Base-by-base conservation (phyloP, 2,797 vertebrate species). In the Sardinella longiceps region DNA sequence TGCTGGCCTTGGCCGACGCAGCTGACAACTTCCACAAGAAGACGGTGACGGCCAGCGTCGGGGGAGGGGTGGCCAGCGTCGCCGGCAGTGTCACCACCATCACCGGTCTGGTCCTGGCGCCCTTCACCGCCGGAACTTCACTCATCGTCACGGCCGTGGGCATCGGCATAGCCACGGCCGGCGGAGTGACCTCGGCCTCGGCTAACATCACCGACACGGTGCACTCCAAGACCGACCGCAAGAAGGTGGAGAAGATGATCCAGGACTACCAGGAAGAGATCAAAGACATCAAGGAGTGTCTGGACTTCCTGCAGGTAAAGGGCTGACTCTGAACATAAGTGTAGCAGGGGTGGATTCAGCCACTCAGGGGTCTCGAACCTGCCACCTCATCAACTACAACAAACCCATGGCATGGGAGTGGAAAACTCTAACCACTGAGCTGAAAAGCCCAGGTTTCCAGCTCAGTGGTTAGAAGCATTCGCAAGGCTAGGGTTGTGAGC, bases 201-300 rank as follows among this genome's bases (percentile, higher is more conserved):
- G 95, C 95, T 51, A 95, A 95, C 88, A 94, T 96, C 87, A 95
- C 95, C 0, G 95, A 96, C 90, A 94, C 93, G 0, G 85, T 96
- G 45, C 95, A 95, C 81, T 95, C 94, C 3, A 95, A 94, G 87
- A 92, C 91, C 0, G 95, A 95, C 88, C 92, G 95, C 50, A 94
- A 92, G 81, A 94, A 93, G 88, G 95, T 96, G 85, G 94, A 96
- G 91, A 92, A 92, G 87, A 94, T 96, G 89, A 95, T 96, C 84
- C 89, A 92, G 10, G 87, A 85, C 80, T 96, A 96, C 89, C 90
- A 95, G 87, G 92, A 89, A 1, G 93, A 94, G 91, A 95, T 96
- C 3, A 91, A 87, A 70, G 93, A 95, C 88, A 95, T 96, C 81
- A 93, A 91, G 83, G 92, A 94, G 33, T 95, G 94, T n/a, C 89